Evolutionary conservation across 2,888 invertebrate species (phyloP), one percentile per base, ranked within the genome.

Genomic region (Drosophila subsilvestris): DNA sequence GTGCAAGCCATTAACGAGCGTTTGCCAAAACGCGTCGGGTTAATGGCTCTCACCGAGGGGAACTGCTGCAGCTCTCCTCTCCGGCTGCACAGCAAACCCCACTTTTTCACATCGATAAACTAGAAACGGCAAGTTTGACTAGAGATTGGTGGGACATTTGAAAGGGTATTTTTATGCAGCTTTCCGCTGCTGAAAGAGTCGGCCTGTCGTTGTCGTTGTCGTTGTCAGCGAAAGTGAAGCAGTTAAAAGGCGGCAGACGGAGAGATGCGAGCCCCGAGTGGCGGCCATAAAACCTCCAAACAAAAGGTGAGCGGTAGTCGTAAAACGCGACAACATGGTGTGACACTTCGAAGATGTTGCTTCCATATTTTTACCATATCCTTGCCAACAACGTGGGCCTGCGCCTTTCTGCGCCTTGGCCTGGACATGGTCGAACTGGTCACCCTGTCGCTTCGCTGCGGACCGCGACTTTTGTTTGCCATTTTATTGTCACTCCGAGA

Each of bases 241-340:
- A 75, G 78, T 79, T 80, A 80, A 85, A 80, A 57, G 70, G 67
- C 74, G 71, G 32, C 6, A 14, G 63, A 56, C 51, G 47, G 61
- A 61, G 59, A 58, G 77, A 63, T 70, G 69, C 65, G 74, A 72
- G 79, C 51, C 49, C 59, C 61, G 63, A 49, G 58, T 67, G 74
- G 76, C 53, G 79, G 77, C 68, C 82, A 86, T 86, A 86, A 86
- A 86, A 61, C 77, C 63, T 58, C 51, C 70, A 63, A 78, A 86
- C 86, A 86, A 86, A 88, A 86, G 88, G 84, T 83, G 78, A 77
- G 72, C 77, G 80, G 69, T 71, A 57, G 72, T 78, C 84, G 75
- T 88, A 86, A 88, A 88, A 88, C 80, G 78, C 75, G 86, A 73
- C 83, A 88, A 86, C 88, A 80, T 80, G 86, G 86, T 84, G 86